phyloP scores from a whole-genome alignment of 2,888 invertebrate genomes.

The Pilophorus perplexus region DNA sequence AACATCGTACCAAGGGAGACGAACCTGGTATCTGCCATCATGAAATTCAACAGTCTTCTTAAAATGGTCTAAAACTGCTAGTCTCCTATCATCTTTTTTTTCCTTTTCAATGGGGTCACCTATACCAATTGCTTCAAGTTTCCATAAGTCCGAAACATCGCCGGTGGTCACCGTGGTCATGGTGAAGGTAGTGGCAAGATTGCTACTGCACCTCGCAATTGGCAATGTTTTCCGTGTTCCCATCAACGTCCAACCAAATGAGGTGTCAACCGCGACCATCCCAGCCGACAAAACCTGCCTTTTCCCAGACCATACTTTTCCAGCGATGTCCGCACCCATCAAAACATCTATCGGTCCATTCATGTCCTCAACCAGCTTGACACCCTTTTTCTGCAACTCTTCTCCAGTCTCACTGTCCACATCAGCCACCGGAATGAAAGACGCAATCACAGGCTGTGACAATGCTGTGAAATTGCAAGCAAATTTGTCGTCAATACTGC shows the following conservation, averaged over 20 bases:
- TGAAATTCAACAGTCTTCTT: constrained; percentile 3
- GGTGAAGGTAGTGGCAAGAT: constrained; percentile 10
- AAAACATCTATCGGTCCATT: background rate
- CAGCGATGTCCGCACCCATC: constrained; percentile 5
- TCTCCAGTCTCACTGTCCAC: background rate
- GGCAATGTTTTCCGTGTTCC: background rate
- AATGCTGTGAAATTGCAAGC: constrained; percentile 7
- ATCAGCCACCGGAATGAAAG: background rate
- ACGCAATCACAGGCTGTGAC: background rate
- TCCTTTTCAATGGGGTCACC: background rate
- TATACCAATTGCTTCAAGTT: constrained; percentile 5
- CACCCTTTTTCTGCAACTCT: background rate
- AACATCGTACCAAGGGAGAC: background rate
- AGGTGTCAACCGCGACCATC: background rate
- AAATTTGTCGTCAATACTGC: background rate
- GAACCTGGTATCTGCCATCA: background rate
- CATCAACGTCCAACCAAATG: background rate
- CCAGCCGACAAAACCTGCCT: background rate
- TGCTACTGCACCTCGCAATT: background rate
- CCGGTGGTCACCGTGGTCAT: background rate
- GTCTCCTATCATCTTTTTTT: background rate
- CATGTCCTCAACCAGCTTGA: constrained; percentile 5
- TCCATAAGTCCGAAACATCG: constrained; percentile 5
- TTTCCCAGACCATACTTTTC: background rate
- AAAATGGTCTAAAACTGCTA: background rate